Evolutionary conservation across 1,140 invertebrate genomes (phyloP).

Genomic region (Ctenoplectra terminalis): DNA sequence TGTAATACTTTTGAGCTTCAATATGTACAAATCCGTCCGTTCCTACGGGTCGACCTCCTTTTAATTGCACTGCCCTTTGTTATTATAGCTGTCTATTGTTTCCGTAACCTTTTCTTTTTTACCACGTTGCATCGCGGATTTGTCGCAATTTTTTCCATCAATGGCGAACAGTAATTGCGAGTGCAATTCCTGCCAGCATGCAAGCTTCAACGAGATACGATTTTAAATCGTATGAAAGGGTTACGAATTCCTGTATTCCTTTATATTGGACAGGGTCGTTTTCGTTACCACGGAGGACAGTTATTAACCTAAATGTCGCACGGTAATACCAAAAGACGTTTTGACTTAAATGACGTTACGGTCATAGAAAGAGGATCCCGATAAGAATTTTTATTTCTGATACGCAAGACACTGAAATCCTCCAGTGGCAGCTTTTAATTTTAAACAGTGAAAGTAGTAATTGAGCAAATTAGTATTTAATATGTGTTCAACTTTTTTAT

Average conservation of each 20-base stretch:
- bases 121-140: neutral
- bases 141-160: neutral
- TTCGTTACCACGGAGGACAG: too few relatives aligned
- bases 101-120: too few relatives aligned
- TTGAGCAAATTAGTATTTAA: too few relatives aligned
- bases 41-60: constrained; percentile 7
- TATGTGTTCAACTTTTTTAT: too few relatives aligned
- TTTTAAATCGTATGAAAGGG: neutral
- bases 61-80: neutral
- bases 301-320: too few relatives aligned
- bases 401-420: too few relatives aligned
- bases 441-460: too few relatives aligned
- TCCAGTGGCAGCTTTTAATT: too few relatives aligned
- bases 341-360: neutral
- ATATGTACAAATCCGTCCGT: neutral
- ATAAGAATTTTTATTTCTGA: too few relatives aligned
- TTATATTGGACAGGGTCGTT: neutral
- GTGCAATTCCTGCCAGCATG: neutral
- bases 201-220: neutral
- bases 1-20: neutral
- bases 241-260: neutral
- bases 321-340: neutral
- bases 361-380: neutral
- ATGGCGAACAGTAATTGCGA: neutral
- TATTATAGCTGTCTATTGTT: neutral